A percentile compares a stretch with the other conserved stretches of the same genome.
Evolutionary conservation across 2,888 invertebrate genomes (phyloP).

Genomic region (Lamproptera curius): DNA sequence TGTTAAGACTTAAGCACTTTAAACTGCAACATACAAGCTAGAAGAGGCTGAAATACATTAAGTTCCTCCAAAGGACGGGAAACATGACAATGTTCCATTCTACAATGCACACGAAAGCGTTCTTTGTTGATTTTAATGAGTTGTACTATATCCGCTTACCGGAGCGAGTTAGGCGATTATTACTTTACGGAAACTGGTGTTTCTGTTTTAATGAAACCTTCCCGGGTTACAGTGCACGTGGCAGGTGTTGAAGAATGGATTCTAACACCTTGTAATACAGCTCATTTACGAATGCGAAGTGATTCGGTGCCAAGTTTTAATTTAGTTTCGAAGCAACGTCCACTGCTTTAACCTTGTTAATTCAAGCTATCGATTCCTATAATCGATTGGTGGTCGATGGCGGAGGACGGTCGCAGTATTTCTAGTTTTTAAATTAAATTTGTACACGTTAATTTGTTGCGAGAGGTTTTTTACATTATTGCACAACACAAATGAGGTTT

Average conservation of each 20-base stretch:
- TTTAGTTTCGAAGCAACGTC: slow-evolving; percentile 27
- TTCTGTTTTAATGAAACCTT: slow-evolving; percentile 37
- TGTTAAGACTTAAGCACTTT: too few species aligned
- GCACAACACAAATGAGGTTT: too few species aligned
- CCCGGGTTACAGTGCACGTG: slow-evolving; percentile 6
- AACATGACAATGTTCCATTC: slow-evolving; percentile 7
- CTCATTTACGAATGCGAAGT: neutral
- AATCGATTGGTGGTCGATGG: slow-evolving; percentile 4
- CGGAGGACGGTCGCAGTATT: neutral
- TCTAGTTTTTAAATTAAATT: too few species aligned
- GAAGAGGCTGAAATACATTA: too few species aligned
- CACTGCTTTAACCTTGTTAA: slow-evolving; percentile 24
- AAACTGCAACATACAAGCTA: too few species aligned
- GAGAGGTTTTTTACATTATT: too few species aligned
- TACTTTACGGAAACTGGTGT: slow-evolving; percentile 38
- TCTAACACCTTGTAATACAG: neutral
- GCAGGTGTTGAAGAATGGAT: neutral
- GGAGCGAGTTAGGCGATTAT: slow-evolving; percentile 35
- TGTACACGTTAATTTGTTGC: too few species aligned
- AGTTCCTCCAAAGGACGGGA: too few species aligned
- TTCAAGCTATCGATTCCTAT: slow-evolving; percentile 15
- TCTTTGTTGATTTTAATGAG: slow-evolving; percentile 46
- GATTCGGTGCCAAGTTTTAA: slow-evolving; percentile 29
- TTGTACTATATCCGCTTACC: slow-evolving; percentile 44
- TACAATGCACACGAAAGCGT: slow-evolving; percentile 23